A percentile compares a stretch with the other conserved stretches of the same genome.
phyloP scores from a whole-genome alignment of 2,888 invertebrate species.

The Enchytraeus crypticus region DNA sequence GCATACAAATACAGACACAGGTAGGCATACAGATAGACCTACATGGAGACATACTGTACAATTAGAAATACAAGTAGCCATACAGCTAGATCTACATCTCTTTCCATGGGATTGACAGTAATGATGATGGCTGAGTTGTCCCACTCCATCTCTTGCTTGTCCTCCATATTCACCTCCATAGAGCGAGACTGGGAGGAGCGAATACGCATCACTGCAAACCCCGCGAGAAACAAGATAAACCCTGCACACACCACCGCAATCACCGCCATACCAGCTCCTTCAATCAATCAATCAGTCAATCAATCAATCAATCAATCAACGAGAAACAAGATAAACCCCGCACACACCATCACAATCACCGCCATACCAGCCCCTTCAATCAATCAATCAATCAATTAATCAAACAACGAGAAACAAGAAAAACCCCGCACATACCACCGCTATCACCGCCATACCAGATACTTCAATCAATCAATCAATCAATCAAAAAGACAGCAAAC shows the following conservation, averaged over 20 bases:
- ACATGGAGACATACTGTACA: too few relatives aligned
- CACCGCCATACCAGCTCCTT: conserved; percentile 66
- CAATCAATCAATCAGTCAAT: too few relatives aligned
- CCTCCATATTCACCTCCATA: conserved; percentile 57
- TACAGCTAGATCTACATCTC: conserved; percentile 22
- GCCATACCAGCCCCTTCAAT: conserved; percentile 66
- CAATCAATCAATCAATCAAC: too few relatives aligned
- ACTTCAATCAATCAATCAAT: too few relatives aligned
- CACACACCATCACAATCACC: conserved; percentile 81
- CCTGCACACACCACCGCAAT: conserved; percentile 85
- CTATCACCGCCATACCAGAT: too few relatives aligned
- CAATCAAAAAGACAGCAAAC: too few relatives aligned
- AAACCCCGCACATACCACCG: too few relatives aligned
- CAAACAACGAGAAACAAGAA: too few relatives aligned
- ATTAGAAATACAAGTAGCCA: too few relatives aligned
- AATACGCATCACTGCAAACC: conserved; percentile 68
- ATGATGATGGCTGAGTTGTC: conserved; percentile 96
- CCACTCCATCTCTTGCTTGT: conserved; percentile 84
- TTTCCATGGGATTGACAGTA: conserved; percentile 77
- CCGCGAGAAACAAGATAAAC: conserved; percentile 71
- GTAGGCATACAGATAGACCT: too few relatives aligned
- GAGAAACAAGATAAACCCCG: conserved; percentile 74
- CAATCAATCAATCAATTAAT: too few relatives aligned
- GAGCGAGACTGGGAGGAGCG: conserved; percentile 61
- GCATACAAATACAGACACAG: too few relatives aligned